Conservation (phyloP, 2,797 vertebrate genomes). For the Sciaenops ocellatus region DNA sequence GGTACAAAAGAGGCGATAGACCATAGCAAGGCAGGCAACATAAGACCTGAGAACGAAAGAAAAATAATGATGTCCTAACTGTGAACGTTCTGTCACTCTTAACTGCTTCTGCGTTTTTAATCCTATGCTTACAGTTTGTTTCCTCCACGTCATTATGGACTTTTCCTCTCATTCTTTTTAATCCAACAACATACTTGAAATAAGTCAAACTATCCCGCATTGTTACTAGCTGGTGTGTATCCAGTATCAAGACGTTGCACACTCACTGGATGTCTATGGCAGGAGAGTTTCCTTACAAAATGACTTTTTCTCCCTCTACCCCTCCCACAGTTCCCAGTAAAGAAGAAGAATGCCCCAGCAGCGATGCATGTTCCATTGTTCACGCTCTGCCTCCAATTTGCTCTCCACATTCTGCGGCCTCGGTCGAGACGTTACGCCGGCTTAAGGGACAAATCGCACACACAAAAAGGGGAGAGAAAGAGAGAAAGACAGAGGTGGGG, state of each 20-base stretch:
- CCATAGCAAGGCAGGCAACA: conserved; percentile 2
- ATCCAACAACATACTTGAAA: conserved; percentile 17
- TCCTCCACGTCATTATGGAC: not conserved
- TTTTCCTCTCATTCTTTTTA: conserved; percentile 18
- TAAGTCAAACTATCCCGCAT: conserved; percentile 9
- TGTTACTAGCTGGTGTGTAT: not conserved
- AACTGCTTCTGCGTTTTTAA: not conserved
- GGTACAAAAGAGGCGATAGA: conserved; percentile 12
- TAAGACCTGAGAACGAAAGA: conserved; percentile 21
- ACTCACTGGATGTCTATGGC: conserved; percentile 51
- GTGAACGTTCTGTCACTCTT: conserved; percentile 33
- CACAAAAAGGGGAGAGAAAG: conserved; percentile 85
- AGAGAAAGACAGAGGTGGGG: conserved; percentile 67
- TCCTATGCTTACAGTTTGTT: not conserved
- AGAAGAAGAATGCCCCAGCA: conserved; percentile 91
- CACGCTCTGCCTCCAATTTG: conserved; percentile 99
- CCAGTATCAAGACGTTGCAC: conserved; percentile 27
- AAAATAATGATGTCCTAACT: conserved; percentile 73
- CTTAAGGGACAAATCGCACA: conserved; percentile 99
- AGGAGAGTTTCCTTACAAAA: conserved; percentile 64
- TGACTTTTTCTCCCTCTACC: conserved; percentile 64
- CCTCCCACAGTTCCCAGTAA: conserved; percentile 80
- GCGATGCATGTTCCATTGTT: conserved; percentile 99
- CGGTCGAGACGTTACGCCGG: conserved; percentile 99
- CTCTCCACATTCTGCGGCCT: conserved; percentile 99